phyloP scores from a whole-genome alignment of 2,113 vertebrate genomes.

The Eulemur rufifrons region DNA sequence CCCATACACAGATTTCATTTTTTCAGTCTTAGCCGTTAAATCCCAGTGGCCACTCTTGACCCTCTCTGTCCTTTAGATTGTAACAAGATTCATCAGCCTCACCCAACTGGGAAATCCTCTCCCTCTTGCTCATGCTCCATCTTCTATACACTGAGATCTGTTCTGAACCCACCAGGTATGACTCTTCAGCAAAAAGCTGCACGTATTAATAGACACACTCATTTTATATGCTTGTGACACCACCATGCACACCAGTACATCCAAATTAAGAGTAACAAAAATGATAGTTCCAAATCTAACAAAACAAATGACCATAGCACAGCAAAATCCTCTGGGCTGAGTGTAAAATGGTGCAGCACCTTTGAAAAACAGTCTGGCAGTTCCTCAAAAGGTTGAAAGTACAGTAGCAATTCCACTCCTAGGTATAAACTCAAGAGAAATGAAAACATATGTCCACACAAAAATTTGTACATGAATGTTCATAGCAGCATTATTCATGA shows the following conservation, averaged over 20 bases:
- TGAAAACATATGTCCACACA: background rate
- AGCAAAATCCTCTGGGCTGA: background rate
- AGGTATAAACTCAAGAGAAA: background rate
- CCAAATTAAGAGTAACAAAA: background rate
- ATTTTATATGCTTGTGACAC: background rate
- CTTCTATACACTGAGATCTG: background rate
- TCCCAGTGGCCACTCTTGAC: background rate
- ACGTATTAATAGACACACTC: background rate
- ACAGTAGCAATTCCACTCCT: background rate
- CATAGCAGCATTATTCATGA: background rate
- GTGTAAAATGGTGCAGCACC: background rate
- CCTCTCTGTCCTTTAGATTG: background rate
- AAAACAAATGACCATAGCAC: background rate
- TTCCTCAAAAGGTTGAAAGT: background rate
- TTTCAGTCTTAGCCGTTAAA: background rate
- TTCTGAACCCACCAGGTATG: background rate
- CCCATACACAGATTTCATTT: background rate
- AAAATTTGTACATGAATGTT: background rate
- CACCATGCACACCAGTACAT: background rate
- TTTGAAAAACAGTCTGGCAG: background rate
- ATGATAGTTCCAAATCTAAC: background rate
- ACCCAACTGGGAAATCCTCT: background rate
- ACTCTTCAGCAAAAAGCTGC: background rate
- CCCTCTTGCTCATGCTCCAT: background rate
- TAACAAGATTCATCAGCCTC: slow-evolving; percentile 17